phyloP scores from a whole-genome alignment of 2,113 vertebrate genomes.

The Numida meleagris region DNA sequence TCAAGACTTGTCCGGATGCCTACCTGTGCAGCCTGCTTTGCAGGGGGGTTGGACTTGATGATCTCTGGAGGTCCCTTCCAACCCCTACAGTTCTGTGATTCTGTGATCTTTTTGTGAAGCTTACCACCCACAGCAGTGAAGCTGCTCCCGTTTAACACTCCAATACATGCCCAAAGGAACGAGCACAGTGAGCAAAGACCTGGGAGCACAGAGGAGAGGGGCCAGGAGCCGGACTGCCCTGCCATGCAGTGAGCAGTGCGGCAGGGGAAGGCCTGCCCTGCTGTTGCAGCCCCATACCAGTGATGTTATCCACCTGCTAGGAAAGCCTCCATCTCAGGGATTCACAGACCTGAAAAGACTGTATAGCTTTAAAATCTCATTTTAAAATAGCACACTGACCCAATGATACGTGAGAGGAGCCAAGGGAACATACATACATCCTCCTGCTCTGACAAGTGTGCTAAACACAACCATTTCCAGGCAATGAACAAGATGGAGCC shows the following conservation, averaged over 20 bases:
- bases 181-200: neutral
- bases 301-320: neutral
- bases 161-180: neutral
- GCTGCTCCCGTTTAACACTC: neutral
- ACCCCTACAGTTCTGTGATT: too few species aligned
- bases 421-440: neutral
- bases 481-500: neutral
- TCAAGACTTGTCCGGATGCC: too few species aligned
- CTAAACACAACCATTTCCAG: neutral
- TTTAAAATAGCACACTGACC: neutral
- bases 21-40: too few species aligned
- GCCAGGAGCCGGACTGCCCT: too few species aligned
- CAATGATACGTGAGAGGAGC: neutral
- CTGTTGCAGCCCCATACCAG: too few species aligned
- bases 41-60: too few species aligned
- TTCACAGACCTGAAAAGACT: neutral
- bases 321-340: neutral
- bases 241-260: too few species aligned
- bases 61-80: too few species aligned
- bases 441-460: neutral
- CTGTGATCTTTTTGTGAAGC: neutral
- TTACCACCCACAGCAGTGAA: neutral
- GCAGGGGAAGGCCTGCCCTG: too few species aligned
- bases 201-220: rapidly evolving
- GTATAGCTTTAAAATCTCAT: neutral